Evolutionary conservation across 2,888 invertebrate species (phyloP), one percentile per base, ranked within the genome.

Genomic region (Nemotelus nigrinus): DNA sequence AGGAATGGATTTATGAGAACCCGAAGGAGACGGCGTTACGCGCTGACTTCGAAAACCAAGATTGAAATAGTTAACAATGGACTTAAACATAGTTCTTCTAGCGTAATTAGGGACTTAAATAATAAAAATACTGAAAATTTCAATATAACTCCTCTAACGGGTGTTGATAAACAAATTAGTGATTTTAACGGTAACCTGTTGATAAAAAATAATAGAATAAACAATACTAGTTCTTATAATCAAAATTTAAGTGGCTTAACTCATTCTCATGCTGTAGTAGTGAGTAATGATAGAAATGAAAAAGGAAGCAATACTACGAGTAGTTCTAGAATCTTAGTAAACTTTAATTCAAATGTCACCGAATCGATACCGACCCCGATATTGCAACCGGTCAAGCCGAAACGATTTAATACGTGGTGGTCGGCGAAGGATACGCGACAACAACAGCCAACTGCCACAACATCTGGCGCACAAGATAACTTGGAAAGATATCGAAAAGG

Each of bases 231-330:
- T 81, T 82, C 81, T 81, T 80, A 81, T 82, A 83, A 82, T 82
- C 82, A 83, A 83, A 83, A 82, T 81, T 81, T 81, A 83, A 83
- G 83, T 83, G 83, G 82, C 83, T 82, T 83, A 83, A 80, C 80
- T 79, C 81, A 80, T 81, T 39, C 74, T 70, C 53, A 4, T 43
- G 43, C 3, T 43, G 65, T 77, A 78, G 76, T 71, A 80, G 79
- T 78, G 81, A 80, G 76, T 72, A 76, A 78, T 76, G 78, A 43
- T 78, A 70, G 60, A 74, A 80, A 75, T 75, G 72, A 78, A 76
- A 79, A 70, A 55, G 63, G 76, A 79, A 78, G 77, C 75, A 78
- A 78, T 80, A 78, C 57, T 76, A 78, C 60, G 8, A 74, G 70
- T 72, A 80, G 65, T 77, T 64, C 74, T 78, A 68, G 63, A 58